Conservation (phyloP, 2,113 vertebrate species). For the Struthidea cinerea region DNA sequence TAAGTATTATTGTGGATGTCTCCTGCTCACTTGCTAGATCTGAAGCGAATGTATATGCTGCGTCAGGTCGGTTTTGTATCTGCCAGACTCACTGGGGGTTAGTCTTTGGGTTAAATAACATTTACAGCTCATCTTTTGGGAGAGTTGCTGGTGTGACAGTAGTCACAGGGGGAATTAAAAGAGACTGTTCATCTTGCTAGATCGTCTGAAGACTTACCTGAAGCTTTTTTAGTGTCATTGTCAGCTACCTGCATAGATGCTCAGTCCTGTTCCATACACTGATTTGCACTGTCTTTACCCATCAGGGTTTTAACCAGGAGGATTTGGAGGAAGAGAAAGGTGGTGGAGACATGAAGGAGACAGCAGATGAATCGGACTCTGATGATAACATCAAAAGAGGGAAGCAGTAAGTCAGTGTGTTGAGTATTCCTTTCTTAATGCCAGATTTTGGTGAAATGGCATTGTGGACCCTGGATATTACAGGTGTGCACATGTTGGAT, state of each 20-base stretch:
- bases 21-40: background rate
- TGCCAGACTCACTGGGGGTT: background rate
- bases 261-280: background rate
- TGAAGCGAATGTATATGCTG: background rate
- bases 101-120: background rate
- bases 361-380: slow-evolving; percentile 86
- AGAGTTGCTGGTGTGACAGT: background rate
- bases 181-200: background rate
- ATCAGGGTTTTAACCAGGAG: slow-evolving; percentile 96
- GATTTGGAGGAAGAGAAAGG: slow-evolving; percentile 88
- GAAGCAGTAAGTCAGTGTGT: slow-evolving; percentile 79
- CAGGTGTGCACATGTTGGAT: accelerated
- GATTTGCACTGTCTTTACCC: slow-evolving; percentile 2
- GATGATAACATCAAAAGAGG: slow-evolving; percentile 88
- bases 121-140: background rate
- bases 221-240: background rate
- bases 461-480: background rate
- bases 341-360: slow-evolving; percentile 67
- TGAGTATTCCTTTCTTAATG: background rate
- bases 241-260: background rate
- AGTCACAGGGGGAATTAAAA: background rate
- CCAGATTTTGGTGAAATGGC: background rate
- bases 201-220: background rate
- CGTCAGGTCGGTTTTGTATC: background rate
- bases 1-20: slow-evolving; percentile 58